Percentiles rank a stretch among this genome's conserved stretches.
phyloP scores from a whole-genome alignment of 2,888 invertebrate species.

The Orthonevra nobilis region DNA sequence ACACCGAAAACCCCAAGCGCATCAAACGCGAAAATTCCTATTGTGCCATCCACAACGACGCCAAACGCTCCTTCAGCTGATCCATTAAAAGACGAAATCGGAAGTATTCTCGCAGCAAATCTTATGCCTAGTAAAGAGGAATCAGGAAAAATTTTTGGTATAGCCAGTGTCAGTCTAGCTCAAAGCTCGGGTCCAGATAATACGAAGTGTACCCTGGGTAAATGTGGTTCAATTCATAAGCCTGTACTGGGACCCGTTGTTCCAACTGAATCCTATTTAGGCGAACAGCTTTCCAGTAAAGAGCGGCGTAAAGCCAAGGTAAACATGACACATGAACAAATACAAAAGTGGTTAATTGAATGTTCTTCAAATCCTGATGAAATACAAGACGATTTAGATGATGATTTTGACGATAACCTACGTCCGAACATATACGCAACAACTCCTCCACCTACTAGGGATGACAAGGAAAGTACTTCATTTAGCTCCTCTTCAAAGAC shows the following conservation, averaged over 20 bases:
- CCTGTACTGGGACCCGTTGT: slow-evolving; percentile 80
- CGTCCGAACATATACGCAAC: slow-evolving; percentile 77
- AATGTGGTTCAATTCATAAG: slow-evolving; percentile 80
- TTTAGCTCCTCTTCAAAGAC: slow-evolving; percentile 78
- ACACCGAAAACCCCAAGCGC: slow-evolving; percentile 67
- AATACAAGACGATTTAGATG: slow-evolving; percentile 79
- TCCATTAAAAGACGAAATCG: slow-evolving; percentile 78
- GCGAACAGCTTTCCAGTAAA: slow-evolving; percentile 79
- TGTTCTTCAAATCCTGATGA: slow-evolving; percentile 81
- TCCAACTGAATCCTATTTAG: slow-evolving; percentile 79
- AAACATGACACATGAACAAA: slow-evolving; percentile 86
- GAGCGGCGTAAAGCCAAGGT: slow-evolving; percentile 82
- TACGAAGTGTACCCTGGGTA: slow-evolving; percentile 80
- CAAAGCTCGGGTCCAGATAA: slow-evolving; percentile 80
- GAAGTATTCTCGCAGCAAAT: slow-evolving; percentile 78
- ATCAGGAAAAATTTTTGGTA: slow-evolving; percentile 80
- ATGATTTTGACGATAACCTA: slow-evolving; percentile 78
- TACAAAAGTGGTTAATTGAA: slow-evolving; percentile 85
- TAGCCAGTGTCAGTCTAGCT: slow-evolving; percentile 80
- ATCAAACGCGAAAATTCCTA: slow-evolving; percentile 71
- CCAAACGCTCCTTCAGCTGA: slow-evolving; percentile 71
- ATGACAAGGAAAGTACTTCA: slow-evolving; percentile 79
- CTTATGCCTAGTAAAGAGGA: slow-evolving; percentile 80
- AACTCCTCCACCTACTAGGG: slow-evolving; percentile 78
- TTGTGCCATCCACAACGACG: slow-evolving; percentile 34